phyloP scores from a whole-genome alignment of 2,888 invertebrate genomes.

The Toxonevra muliebris region DNA sequence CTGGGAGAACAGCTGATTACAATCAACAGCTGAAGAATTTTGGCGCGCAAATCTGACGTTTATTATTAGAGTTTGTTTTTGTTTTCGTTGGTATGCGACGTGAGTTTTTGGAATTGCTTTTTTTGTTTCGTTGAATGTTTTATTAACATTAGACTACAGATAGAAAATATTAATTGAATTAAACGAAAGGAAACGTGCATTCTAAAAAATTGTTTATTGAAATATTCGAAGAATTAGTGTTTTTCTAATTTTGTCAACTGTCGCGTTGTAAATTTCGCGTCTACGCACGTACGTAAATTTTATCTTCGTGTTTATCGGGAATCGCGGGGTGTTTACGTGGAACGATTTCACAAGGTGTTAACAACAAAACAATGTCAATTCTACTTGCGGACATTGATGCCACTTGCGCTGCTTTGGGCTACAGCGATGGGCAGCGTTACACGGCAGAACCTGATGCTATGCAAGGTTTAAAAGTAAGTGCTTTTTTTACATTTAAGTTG shows the following conservation, averaged over 20 bases:
- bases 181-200: too few species aligned
- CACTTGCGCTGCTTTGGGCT: conserved; percentile 64
- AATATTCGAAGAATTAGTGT: too few species aligned
- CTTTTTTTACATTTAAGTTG: background rate
- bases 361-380: conserved; percentile 56
- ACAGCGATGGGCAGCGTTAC: conserved; percentile 61
- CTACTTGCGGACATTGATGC: conserved; percentile 65
- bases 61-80: conserved; percentile 22
- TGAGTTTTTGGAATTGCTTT: too few species aligned
- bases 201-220: too few species aligned
- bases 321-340: background rate
- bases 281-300: background rate
- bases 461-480: conserved; percentile 59
- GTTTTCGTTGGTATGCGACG: conserved; percentile 7
- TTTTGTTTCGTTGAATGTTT: too few species aligned
- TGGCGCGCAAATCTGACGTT: conserved; percentile 27
- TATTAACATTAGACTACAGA: too few species aligned
- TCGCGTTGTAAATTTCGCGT: background rate
- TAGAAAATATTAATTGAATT: too few species aligned
- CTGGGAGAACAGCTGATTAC: background rate
- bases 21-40: conserved; percentile 23
- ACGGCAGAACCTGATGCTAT: conserved; percentile 62
- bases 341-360: background rate
- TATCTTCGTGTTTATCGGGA: background rate
- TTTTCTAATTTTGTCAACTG: background rate